phyloP scores from a whole-genome alignment of 2,113 vertebrate species.

The Ophiodon elongatus region DNA sequence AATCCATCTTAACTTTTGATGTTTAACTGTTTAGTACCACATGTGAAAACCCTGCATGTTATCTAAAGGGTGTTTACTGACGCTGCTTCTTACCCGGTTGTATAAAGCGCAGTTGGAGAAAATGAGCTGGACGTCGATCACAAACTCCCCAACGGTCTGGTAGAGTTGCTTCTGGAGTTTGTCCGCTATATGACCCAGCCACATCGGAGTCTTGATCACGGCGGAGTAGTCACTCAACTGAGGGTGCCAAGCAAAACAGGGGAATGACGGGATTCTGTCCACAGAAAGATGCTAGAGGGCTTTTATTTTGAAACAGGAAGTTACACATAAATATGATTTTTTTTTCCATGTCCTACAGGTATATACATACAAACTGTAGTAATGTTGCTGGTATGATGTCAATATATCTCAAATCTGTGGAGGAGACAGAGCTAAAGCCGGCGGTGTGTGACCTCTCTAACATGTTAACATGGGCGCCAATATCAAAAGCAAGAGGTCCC shows the following conservation, averaged over 20 bases:
- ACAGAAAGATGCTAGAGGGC: background rate
- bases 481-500: too few species aligned
- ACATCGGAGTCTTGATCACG: slow-evolving; percentile 69
- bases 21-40: background rate
- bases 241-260: background rate
- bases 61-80: background rate
- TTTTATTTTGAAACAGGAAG: background rate
- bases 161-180: slow-evolving; percentile 68
- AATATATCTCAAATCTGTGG: too few species aligned
- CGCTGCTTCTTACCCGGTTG: slow-evolving; percentile 69
- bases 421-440: too few species aligned
- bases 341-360: background rate
- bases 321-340: background rate
- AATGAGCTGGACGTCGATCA: slow-evolving; percentile 73
- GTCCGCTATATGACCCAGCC: slow-evolving; percentile 63
- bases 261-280: background rate
- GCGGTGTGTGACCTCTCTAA: too few species aligned
- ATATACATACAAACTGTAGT: too few species aligned
- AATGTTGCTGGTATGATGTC: background rate
- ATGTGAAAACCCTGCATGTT: background rate
- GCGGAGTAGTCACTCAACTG: slow-evolving; percentile 56
- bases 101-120: slow-evolving; percentile 73
- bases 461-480: too few species aligned
- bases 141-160: slow-evolving; percentile 70
- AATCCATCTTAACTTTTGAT: background rate